Percentiles rank a stretch among this genome's conserved stretches.
Evolutionary conservation across 2,888 invertebrate species (phyloP).

Genomic region (Osmoderma eremita): DNA sequence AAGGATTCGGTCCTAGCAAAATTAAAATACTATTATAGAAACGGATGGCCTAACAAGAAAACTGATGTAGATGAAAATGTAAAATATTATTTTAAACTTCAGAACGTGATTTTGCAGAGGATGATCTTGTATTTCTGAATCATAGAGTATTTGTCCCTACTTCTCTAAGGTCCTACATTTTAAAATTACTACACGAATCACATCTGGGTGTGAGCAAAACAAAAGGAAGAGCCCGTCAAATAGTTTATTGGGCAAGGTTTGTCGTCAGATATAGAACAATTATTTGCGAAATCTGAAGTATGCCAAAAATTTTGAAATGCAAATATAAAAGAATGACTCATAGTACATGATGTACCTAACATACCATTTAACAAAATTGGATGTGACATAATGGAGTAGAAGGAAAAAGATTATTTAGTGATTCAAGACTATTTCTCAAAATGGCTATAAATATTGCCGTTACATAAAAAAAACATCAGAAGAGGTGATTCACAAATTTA

Average conservation of each 20-base stretch:
- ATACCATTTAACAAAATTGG: slow-evolving; percentile 5
- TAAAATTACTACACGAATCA: slow-evolving; percentile 44
- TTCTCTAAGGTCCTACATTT: slow-evolving; percentile 38
- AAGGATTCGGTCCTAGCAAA: background rate
- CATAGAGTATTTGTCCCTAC: slow-evolving; percentile 43
- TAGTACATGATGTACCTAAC: slow-evolving; percentile 16
- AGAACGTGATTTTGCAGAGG: slow-evolving; percentile 41
- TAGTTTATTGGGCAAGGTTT: background rate
- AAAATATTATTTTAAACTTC: slow-evolving; percentile 25
- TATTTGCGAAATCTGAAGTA: background rate
- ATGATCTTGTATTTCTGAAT: slow-evolving; percentile 43
- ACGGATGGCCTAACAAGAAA: slow-evolving; percentile 9
- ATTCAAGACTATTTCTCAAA: slow-evolving; percentile 11
- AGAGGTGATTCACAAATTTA: background rate
- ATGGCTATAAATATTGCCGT: background rate
- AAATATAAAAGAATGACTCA: slow-evolving; percentile 11
- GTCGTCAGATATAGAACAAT: background rate
- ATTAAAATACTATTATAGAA: slow-evolving; percentile 37
- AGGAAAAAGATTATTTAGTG: slow-evolving; percentile 16
- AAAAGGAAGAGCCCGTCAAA: slow-evolving; percentile 32
- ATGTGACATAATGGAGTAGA: background rate
- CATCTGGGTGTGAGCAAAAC: slow-evolving; percentile 45
- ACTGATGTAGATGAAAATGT: background rate
- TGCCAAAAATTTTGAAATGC: background rate
- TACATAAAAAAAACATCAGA: slow-evolving; percentile 6